Evolutionary conservation across 1,140 invertebrate genomes (phyloP).

Genomic region (Lineus longissimus): DNA sequence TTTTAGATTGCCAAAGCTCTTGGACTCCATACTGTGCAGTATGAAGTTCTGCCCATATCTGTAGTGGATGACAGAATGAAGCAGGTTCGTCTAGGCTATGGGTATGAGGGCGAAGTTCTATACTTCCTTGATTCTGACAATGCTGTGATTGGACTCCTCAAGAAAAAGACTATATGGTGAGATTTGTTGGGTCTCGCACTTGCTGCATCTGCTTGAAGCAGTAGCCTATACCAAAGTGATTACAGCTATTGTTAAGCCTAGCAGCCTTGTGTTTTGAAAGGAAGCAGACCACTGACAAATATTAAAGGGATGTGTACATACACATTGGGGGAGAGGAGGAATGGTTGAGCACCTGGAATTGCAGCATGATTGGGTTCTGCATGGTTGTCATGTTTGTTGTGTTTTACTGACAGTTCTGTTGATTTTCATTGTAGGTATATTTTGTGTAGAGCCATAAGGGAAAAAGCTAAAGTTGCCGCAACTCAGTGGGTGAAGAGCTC

Average conservation of each 20-base stretch:
- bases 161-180: conserved; percentile 58
- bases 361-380: too few relatives aligned
- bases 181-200: too few relatives aligned
- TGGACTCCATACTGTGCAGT: conserved; percentile 33
- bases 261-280: too few relatives aligned
- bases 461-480: conserved; percentile 44
- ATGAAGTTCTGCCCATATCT: conserved; percentile 26
- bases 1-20: conserved; percentile 39
- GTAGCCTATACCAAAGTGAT: too few relatives aligned
- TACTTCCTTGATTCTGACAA: conserved; percentile 53
- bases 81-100: conserved; percentile 45
- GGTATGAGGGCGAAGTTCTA: conserved; percentile 55
- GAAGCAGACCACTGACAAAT: too few relatives aligned
- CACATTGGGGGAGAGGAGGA: too few relatives aligned
- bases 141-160: conserved; percentile 54
- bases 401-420: too few relatives aligned
- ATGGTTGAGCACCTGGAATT: background rate
- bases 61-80: conserved; percentile 35
- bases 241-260: too few relatives aligned
- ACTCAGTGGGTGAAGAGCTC: conserved; percentile 18
- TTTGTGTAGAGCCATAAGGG: conserved; percentile 56
- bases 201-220: too few relatives aligned
- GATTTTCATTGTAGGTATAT: too few relatives aligned
- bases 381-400: too few relatives aligned
- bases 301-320: too few relatives aligned